Evolutionary conservation across 2,797 vertebrate genomes (phyloP).

Genomic region (Micropoecilia bifurca): DNA sequence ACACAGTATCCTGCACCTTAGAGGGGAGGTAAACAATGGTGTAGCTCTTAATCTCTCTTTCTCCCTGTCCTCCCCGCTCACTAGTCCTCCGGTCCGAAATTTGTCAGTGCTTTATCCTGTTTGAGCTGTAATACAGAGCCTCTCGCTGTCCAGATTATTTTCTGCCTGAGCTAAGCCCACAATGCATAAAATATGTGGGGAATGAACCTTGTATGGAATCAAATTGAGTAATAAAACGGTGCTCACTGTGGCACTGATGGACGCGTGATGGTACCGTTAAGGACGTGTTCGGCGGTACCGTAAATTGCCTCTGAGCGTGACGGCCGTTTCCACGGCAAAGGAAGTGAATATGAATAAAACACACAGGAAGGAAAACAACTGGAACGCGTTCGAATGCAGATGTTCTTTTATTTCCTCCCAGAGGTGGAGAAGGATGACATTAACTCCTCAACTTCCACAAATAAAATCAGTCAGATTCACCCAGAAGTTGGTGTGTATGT

Average conservation of each 20-base stretch:
- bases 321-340: slow-evolving; percentile 57
- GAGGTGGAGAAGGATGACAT: not conserved
- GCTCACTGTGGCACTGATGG: slow-evolving; percentile 64
- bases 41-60: slow-evolving; percentile 75
- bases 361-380: slow-evolving; percentile 23
- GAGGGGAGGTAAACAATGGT: slow-evolving; percentile 75
- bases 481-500: not conserved
- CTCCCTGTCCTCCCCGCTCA: slow-evolving; percentile 56
- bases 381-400: slow-evolving; percentile 26
- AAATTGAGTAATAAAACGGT: slow-evolving; percentile 75
- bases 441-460: not conserved
- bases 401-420: slow-evolving; percentile 18
- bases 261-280: slow-evolving; percentile 66
- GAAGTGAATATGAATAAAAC: slow-evolving; percentile 40
- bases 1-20: slow-evolving; percentile 72
- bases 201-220: slow-evolving; percentile 70
- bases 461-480: not conserved
- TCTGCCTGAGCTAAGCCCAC: slow-evolving; percentile 63
- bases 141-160: slow-evolving; percentile 66
- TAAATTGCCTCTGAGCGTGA: slow-evolving; percentile 60
- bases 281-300: slow-evolving; percentile 61
- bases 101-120: slow-evolving; percentile 65
- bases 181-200: slow-evolving; percentile 70
- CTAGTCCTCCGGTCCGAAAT: slow-evolving; percentile 64
- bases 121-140: slow-evolving; percentile 58